Conservation (phyloP, 2,888 invertebrate genomes). For the Nezara viridula region DNA sequence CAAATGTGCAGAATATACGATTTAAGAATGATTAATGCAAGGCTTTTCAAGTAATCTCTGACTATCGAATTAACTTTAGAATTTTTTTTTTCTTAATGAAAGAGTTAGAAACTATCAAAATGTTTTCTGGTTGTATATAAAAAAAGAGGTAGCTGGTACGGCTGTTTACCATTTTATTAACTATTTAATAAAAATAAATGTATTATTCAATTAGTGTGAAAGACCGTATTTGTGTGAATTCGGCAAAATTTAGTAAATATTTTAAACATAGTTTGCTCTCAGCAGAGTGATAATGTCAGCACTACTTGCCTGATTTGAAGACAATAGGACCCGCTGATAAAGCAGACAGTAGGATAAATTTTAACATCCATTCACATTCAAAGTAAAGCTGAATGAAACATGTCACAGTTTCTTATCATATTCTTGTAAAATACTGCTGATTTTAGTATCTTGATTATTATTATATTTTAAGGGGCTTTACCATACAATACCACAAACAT, state of each 20-base stretch:
- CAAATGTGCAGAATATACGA: too few species aligned
- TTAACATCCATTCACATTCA: not conserved
- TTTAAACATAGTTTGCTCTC: not conserved
- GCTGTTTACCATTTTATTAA: too few species aligned
- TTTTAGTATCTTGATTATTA: not conserved
- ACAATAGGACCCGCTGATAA: not conserved
- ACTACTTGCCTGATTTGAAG: not conserved
- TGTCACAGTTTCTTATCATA: not conserved
- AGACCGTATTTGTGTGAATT: not conserved
- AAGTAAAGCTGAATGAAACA: not conserved
- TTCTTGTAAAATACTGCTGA: not conserved
- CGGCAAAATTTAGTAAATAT: not conserved
- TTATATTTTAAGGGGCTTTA: too few species aligned
- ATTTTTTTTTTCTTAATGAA: too few species aligned
- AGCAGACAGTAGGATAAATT: not conserved
- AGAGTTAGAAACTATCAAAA: too few species aligned
- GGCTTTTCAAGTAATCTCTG: too few species aligned
- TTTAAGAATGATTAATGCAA: too few species aligned
- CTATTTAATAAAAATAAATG: too few species aligned
- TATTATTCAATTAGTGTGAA: not conserved
- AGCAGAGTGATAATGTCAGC: not conserved
- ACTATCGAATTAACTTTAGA: too few species aligned
- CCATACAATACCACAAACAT: too few species aligned
- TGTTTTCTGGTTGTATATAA: too few species aligned
- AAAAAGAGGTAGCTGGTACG: too few species aligned